Percentiles rank a stretch among this genome's conserved stretches.
Evolutionary conservation across 1,140 invertebrate species (phyloP).

Genomic region (Caenorhabditis brenneri): DNA sequence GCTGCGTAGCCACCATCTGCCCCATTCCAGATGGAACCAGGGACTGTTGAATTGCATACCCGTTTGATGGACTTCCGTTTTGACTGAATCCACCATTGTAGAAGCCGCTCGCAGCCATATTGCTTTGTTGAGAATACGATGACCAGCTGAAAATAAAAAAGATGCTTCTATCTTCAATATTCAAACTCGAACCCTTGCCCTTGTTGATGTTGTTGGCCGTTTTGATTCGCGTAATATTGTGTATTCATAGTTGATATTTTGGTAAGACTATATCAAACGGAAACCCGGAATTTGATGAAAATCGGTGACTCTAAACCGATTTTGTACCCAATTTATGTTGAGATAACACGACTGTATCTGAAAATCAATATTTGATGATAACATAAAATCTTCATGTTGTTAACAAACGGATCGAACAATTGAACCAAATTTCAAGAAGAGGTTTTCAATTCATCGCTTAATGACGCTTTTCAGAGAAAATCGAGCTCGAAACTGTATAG

Average conservation of each 20-base stretch:
- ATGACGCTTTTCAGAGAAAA: too few relatives aligned
- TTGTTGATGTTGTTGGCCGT: conserved; percentile 17
- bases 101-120: not conserved
- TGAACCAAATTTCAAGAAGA: too few relatives aligned
- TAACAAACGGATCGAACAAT: not conserved
- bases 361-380: not conserved
- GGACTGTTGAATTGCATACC: conserved; percentile 31
- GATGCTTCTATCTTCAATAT: not conserved
- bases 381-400: not conserved
- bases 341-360: not conserved
- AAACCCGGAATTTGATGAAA: conserved; percentile 33
- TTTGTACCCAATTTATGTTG: conserved; percentile 26
- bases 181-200: not conserved
- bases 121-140: conserved; percentile 15
- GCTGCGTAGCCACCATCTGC: not conserved
- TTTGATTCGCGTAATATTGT: conserved; percentile 30
- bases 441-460: too few relatives aligned
- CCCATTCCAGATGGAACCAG: not conserved
- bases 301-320: conserved; percentile 39
- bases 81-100: conserved; percentile 8
- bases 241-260: conserved; percentile 31
- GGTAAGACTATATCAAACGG: conserved; percentile 38
- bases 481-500: too few relatives aligned
- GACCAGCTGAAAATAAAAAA: conserved; percentile 5
- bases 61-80: conserved; percentile 17